Evolutionary conservation across 2,888 invertebrate genomes (phyloP).

Genomic region (Globia sparganii): DNA sequence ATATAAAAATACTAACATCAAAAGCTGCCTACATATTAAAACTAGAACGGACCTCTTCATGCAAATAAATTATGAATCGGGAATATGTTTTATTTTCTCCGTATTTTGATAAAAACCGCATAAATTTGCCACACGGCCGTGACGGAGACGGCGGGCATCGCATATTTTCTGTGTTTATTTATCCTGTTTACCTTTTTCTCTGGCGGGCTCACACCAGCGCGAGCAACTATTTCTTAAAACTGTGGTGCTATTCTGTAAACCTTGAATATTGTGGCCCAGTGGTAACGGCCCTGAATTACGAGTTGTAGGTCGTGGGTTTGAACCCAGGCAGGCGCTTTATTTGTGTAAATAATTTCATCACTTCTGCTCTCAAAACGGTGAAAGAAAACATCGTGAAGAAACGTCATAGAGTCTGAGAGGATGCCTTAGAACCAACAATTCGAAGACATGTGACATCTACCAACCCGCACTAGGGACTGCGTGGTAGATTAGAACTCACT

Average conservation of each 20-base stretch:
- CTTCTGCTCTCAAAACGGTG: neutral
- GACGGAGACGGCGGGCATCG: conserved; percentile 26
- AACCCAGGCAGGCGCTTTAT: neutral
- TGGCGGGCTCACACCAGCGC: neutral
- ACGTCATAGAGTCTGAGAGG: too few relatives aligned
- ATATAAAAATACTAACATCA: conserved; percentile 14
- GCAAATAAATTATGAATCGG: conserved; percentile 69
- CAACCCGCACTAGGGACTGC: neutral
- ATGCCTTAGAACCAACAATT: neutral
- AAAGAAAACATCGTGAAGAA: neutral
- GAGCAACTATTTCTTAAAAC: neutral
- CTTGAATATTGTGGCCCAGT: neutral
- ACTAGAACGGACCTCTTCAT: conserved; percentile 56
- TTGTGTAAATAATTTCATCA: neutral
- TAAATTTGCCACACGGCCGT: conserved; percentile 59
- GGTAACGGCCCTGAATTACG: neutral
- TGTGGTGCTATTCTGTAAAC: neutral
- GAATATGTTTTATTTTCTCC: conserved; percentile 54
- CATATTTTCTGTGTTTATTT: conserved; percentile 49
- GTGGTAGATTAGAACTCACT: neutral
- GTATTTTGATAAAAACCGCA: conserved; percentile 69
- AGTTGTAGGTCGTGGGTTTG: too few relatives aligned
- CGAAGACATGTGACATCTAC: neutral
- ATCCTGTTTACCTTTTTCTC: conserved; percentile 40
- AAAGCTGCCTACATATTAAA: conserved; percentile 45